Evolutionary conservation across 2,797 vertebrate species (phyloP).

Genomic region (Coregonus suidteri): DNA sequence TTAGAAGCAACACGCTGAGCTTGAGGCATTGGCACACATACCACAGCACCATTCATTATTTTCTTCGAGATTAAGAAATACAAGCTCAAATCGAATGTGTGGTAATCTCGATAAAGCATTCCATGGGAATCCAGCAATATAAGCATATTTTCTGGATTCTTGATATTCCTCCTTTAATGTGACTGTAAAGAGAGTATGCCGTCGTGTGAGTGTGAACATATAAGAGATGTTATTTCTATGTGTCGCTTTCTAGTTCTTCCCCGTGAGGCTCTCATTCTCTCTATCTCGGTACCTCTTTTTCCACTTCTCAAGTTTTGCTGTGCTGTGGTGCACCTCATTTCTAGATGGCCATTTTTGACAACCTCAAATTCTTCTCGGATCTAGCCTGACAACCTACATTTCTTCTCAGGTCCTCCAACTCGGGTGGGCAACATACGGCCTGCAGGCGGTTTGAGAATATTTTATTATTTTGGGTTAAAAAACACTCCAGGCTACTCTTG

Average conservation of each 20-base stretch:
- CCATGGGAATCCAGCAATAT: constrained; percentile 5
- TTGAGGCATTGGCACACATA: constrained; percentile 16
- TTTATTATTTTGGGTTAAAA: no score
- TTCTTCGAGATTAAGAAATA: constrained; percentile 35
- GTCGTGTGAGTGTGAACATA: not conserved
- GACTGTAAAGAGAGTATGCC: not conserved
- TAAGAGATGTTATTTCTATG: not conserved
- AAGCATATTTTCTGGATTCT: constrained; percentile 11
- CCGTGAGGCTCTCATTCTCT: not conserved
- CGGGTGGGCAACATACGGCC: no score
- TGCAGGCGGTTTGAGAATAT: no score
- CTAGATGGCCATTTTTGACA: not conserved
- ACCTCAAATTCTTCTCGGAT: not conserved
- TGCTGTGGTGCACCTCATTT: not conserved
- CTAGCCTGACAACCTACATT: not conserved
- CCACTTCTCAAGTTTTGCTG: not conserved
- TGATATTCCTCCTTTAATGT: not conserved
- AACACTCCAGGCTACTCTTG: no score
- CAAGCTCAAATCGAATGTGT: constrained; percentile 21
- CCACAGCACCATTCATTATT: constrained; percentile 33
- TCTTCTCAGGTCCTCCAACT: not conserved
- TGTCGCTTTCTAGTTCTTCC: not conserved
- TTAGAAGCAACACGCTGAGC: constrained; percentile 15
- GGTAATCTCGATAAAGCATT: constrained; percentile 39
- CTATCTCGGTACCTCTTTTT: not conserved